These are phyloP conservation scores for Phalloptychus januarius DNA, from an alignment of 2,797 vertebrate genomes.

Conservation along the genomic window DNA sequence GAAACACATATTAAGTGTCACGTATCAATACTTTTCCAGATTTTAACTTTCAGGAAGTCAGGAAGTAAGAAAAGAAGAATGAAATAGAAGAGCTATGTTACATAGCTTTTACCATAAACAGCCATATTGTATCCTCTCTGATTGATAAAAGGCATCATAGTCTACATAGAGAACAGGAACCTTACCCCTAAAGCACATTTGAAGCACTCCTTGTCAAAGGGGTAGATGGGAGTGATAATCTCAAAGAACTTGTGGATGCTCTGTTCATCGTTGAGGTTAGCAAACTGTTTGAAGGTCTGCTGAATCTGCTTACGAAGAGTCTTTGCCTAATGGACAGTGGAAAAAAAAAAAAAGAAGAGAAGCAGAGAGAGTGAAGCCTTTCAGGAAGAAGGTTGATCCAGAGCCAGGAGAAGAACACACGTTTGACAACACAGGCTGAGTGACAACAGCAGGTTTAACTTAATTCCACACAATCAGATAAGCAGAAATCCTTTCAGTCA, in stretches of 20 bases:
- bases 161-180: neutral
- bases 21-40: neutral
- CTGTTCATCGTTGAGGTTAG: conserved; percentile 96
- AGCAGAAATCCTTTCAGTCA: conserved; percentile 45
- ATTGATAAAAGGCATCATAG: conserved; percentile 11
- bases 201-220: conserved; percentile 98
- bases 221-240: conserved; percentile 93
- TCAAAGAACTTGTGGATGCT: conserved; percentile 99
- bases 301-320: conserved; percentile 96
- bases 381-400: conserved; percentile 17
- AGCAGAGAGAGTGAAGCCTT: conserved; percentile 4
- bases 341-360: neutral
- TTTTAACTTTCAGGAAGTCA: neutral
- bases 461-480: conserved; percentile 56
- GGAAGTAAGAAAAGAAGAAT: too few relatives aligned
- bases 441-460: conserved; percentile 53
- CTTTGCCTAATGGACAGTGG: conserved; percentile 85
- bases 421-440: conserved; percentile 31
- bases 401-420: conserved; percentile 24
- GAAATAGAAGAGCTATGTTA: too few relatives aligned
- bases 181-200: conserved; percentile 96
- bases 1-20: neutral
- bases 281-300: conserved; percentile 96
- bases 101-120: neutral
- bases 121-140: neutral